Base-by-base conservation (phyloP, 2,888 invertebrate species). In the Chymomyza fuscimana region DNA sequence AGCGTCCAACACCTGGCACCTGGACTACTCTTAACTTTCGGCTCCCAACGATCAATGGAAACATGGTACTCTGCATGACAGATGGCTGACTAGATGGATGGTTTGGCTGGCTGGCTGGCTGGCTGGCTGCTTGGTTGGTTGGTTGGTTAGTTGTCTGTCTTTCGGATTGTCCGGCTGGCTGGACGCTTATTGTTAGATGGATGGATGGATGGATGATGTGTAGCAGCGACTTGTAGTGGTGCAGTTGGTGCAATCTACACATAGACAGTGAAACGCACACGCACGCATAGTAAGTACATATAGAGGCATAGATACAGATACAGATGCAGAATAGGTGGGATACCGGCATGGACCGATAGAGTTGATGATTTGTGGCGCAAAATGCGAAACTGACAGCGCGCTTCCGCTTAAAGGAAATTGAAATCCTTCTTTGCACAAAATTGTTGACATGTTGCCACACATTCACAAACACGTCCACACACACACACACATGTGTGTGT, bases 361-460 rank as follows among this genome's bases (percentile, higher is more conserved):
- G 86, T 82, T 82, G 78, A 87, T 89, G 88, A 86, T 87, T 89
- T 89, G 81, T 86, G 76, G 82, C 73, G 82, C 86, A 85, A 86
- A 87, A 83, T 86, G 70, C 82, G 82, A 74, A 77, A 78, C 76
- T 82, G 87, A 78, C 81, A 81, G 74, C 79, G 74, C 76, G 77
- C 81, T 86, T 89, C 88, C 87, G 87, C 76, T 81, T 79, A 82
- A 81, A 82, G 88, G 88, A 87, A 87, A 87, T 87, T 87, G 87
- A 87, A 86, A 89, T 86, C 86, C 81, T 89, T 88, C 77, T 80
- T 81, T 79, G 72, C 78, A 78, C 87, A 85, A 88, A 86, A 82
- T 88, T 87, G 86, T 88, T 88, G 82, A 87, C 87, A 79, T 79
- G 75, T 82, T 85, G 75, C 80, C 82, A 74, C 78, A 73, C 72